Evolutionary conservation across 2,113 vertebrate species (phyloP).

Genomic region (Geococcyx californianus): DNA sequence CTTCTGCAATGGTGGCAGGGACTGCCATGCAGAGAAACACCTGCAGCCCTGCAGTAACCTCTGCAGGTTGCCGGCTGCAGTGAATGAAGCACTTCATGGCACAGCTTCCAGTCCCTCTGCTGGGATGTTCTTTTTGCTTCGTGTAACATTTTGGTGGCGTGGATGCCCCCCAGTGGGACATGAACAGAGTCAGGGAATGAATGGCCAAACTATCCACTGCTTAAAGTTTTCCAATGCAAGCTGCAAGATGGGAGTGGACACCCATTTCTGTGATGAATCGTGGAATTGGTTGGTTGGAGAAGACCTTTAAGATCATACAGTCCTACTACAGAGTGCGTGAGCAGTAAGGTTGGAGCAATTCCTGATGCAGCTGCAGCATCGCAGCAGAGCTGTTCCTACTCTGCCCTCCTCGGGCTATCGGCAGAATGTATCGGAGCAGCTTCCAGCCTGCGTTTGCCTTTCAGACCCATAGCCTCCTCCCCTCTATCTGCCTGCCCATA

Average conservation of each 20-base stretch:
- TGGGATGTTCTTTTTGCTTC: background rate
- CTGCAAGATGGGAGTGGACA: background rate
- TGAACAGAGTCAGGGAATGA: background rate
- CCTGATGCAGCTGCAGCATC: background rate
- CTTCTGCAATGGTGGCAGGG: too few species aligned
- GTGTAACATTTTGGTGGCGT: background rate
- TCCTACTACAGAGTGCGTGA: too few species aligned
- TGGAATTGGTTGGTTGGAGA: too few species aligned
- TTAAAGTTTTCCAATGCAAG: background rate
- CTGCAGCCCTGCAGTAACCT: background rate
- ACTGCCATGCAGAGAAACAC: background rate
- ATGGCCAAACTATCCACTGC: background rate
- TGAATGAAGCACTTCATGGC: background rate
- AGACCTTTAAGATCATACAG: too few species aligned
- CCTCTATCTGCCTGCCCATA: background rate
- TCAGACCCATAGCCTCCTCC: background rate
- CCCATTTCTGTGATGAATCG: too few species aligned
- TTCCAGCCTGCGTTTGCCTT: background rate
- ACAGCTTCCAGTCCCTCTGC: background rate
- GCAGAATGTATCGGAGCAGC: fast-evolving
- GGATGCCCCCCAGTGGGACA: background rate
- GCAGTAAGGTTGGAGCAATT: too few species aligned
- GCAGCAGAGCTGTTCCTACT: background rate
- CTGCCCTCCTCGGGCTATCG: background rate
- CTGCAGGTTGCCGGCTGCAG: too few species aligned